Conservation (phyloP, 2,113 vertebrate species). For the Peromyscus polionotus region DNA sequence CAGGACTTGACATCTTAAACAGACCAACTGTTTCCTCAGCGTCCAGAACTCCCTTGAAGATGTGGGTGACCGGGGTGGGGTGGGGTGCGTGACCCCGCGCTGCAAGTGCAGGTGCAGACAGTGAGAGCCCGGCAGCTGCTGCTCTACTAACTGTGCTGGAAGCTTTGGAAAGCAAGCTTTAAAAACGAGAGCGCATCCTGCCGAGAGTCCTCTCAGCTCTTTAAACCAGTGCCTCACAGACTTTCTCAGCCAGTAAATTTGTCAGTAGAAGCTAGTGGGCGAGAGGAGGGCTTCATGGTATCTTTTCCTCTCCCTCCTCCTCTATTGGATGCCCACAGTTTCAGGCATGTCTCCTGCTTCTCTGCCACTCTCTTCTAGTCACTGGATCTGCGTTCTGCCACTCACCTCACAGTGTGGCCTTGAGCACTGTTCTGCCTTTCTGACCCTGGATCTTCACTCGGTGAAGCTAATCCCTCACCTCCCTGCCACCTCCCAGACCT, state of each 20-base stretch:
- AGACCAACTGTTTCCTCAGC: not conserved
- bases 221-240: constrained; percentile 53
- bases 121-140: not conserved
- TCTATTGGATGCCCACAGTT: not conserved
- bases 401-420: not conserved
- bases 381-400: not conserved
- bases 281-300: rapidly evolving
- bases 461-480: not conserved
- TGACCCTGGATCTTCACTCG: not conserved
- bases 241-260: not conserved
- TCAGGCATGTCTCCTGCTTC: not conserved
- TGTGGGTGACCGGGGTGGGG: not conserved
- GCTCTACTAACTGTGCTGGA: not conserved
- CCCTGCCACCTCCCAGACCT: not conserved
- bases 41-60: not conserved
- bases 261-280: not conserved
- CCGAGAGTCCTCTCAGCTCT: constrained; percentile 62
- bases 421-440: not conserved
- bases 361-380: too few species aligned
- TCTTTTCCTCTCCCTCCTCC: not conserved
- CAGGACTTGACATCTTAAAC: constrained; percentile 48
- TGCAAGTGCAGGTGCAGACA: not conserved
- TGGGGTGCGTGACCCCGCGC: not conserved
- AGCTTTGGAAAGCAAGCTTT: not conserved
- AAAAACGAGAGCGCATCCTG: constrained; percentile 1